A percentile compares a stretch with the other conserved stretches of the same genome.
Evolutionary conservation across 2,888 invertebrate species (phyloP).

Genomic region (Chymomyza amoena): DNA sequence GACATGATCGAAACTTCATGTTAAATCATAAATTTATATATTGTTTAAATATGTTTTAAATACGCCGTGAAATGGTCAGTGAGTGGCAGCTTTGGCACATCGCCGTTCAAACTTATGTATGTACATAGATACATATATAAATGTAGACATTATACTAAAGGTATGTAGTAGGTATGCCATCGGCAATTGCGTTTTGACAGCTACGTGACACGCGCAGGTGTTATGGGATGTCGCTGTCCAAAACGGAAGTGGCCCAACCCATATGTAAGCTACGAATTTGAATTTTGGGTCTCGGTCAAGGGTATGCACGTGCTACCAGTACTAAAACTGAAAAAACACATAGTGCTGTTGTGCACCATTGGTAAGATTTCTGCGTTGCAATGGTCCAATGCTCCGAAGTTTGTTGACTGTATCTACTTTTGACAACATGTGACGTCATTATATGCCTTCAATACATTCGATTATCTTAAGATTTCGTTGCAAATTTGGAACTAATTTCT

Average conservation of each 20-base stretch:
- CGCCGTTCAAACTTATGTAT: neutral
- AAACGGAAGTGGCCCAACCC: slow-evolving; percentile 36
- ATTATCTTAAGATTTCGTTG: too few species aligned
- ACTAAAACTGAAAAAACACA: neutral
- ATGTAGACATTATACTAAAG: slow-evolving; percentile 17
- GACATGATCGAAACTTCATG: slow-evolving; percentile 30
- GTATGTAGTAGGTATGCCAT: neutral
- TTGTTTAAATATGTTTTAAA: slow-evolving; percentile 61
- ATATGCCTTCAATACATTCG: too few species aligned
- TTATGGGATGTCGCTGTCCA: slow-evolving; percentile 27
- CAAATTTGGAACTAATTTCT: too few species aligned
- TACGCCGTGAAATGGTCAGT: slow-evolving; percentile 67
- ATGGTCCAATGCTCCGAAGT: too few species aligned
- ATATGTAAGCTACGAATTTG: neutral
- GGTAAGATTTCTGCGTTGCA: too few species aligned
- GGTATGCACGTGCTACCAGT: slow-evolving; percentile 21
- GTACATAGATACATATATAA: neutral
- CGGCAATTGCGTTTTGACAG: slow-evolving; percentile 11
- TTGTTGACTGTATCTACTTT: too few species aligned
- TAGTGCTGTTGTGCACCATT: too few species aligned
- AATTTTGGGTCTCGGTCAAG: slow-evolving; percentile 64
- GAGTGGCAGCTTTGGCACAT: slow-evolving; percentile 33
- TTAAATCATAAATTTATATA: slow-evolving; percentile 72
- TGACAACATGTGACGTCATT: too few species aligned
- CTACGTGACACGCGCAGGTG: slow-evolving; percentile 67